Conservation (phyloP, 2,113 vertebrate species). For the Coturnix japonica region DNA sequence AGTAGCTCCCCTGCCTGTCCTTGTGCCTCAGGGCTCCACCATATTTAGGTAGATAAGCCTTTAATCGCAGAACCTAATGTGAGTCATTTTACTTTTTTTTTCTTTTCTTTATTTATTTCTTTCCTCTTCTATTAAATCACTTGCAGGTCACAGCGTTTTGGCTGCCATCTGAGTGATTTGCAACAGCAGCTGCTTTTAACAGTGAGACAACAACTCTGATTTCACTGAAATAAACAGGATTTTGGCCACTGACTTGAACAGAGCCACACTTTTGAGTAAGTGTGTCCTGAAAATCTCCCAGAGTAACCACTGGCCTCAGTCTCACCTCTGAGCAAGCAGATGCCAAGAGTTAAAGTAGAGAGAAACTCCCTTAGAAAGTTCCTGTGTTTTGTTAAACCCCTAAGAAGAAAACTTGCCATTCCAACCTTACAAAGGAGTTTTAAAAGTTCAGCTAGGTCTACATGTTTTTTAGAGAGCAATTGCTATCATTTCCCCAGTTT, state of each 20-base stretch:
- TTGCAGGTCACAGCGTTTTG: not conserved
- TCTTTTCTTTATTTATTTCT: not conserved
- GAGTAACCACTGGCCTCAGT: not conserved
- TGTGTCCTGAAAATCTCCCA: not conserved
- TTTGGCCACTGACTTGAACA: not conserved
- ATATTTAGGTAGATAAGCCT: not conserved
- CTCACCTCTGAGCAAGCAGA: not conserved
- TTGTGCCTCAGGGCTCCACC: rapidly evolving
- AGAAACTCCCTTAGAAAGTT: not conserved
- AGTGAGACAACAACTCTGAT: not conserved
- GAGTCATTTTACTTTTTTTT: not conserved
- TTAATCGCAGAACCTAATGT: not conserved
- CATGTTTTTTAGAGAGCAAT: not conserved
- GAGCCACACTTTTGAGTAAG: not conserved
- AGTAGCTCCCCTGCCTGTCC: not conserved
- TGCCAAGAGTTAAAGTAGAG: not conserved
- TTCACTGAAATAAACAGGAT: not conserved
- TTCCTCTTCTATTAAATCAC: not conserved
- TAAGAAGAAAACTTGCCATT: not conserved
- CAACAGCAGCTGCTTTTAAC: not conserved
- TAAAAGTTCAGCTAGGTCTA: not conserved
- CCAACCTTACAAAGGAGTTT: not conserved
- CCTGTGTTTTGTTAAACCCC: not conserved
- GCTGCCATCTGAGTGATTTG: not conserved
- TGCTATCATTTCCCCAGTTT: not conserved